Evolutionary conservation across 1,140 invertebrate genomes (phyloP), one percentile per base, ranked within the genome.

Genomic region (Mesaphorura yosii): DNA sequence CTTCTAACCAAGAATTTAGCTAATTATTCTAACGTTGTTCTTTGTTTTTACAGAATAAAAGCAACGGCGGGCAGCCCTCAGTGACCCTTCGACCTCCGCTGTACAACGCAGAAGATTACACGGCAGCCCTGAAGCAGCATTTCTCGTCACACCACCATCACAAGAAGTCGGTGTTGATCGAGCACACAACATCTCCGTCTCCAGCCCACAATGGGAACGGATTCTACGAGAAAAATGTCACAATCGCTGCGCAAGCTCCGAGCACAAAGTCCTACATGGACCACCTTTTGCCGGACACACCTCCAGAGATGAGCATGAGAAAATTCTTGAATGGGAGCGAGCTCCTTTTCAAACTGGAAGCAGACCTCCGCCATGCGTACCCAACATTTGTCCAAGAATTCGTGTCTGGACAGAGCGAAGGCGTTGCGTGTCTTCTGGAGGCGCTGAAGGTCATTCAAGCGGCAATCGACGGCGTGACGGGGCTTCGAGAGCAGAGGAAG

Each of bases 321-420:
- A 86, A 90, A 68, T 89, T 91, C 67, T 79, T 81, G 27, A 83
- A 83, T 25, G 79, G 89, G 46, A 86, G 84, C 28, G 87, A 92
- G 68, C 74, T 94, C 1, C 73, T 93, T n/a, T 81, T 81, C 40
- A 92, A 91, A 66, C 74, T 93, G 2, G 76, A 84, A 56, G 79
- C 85, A 1, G 89, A 92, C 69, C 75, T 94, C 0, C 75, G 83
- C 53, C 76, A 88, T 15, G 51, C 51, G 3, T 64, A 45, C 53
- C 65, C 31, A 58, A 71, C 69, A 51, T 93, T 92, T 65, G 82
- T 92, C 1, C 84, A 88, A 69, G 88, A 92, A 69, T 90, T 92
- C 69, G 78, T 88, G 4, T 78, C 81, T 19, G 78, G 84, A 45
- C 84, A 84, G 19, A 76, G 86, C 55, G 86, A 89, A 67, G 89